Evolutionary conservation across 2,888 invertebrate species (phyloP).

Genomic region (Tenthredo distinguenda): DNA sequence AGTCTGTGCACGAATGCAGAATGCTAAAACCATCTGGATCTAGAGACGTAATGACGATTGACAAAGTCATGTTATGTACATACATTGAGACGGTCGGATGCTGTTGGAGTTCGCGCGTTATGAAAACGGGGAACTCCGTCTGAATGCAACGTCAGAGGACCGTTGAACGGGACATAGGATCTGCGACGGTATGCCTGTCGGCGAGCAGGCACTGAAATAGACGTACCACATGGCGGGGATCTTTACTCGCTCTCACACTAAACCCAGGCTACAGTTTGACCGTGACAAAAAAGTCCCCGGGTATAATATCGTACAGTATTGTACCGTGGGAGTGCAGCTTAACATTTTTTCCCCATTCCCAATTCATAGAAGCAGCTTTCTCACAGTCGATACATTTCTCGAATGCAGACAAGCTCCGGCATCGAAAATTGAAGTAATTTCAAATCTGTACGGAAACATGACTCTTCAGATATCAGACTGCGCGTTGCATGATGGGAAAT

Average conservation of each 20-base stretch:
- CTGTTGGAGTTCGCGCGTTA: conserved; percentile 13
- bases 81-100: background rate
- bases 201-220: conserved; percentile 71
- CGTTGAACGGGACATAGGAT: conserved; percentile 45
- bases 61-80: background rate
- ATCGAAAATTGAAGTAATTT: background rate
- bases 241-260: conserved; percentile 62
- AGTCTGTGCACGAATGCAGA: background rate
- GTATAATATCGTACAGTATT: conserved; percentile 3
- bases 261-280: conserved; percentile 52
- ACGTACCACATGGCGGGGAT: conserved; percentile 75
- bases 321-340: conserved; percentile 18
- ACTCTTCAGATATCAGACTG: background rate
- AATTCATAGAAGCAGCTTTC: background rate
- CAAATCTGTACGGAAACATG: background rate
- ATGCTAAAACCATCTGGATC: conserved; percentile 33
- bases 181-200: conserved; percentile 51
- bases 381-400: background rate
- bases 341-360: background rate
- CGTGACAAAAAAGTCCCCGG: conserved; percentile 53
- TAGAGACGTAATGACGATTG: background rate
- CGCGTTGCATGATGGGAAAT: background rate
- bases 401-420: background rate
- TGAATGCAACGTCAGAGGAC: conserved; percentile 39
- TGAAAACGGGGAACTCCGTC: conserved; percentile 48